phyloP scores from a whole-genome alignment of 2,888 invertebrate genomes.

The Myopa testacea region DNA sequence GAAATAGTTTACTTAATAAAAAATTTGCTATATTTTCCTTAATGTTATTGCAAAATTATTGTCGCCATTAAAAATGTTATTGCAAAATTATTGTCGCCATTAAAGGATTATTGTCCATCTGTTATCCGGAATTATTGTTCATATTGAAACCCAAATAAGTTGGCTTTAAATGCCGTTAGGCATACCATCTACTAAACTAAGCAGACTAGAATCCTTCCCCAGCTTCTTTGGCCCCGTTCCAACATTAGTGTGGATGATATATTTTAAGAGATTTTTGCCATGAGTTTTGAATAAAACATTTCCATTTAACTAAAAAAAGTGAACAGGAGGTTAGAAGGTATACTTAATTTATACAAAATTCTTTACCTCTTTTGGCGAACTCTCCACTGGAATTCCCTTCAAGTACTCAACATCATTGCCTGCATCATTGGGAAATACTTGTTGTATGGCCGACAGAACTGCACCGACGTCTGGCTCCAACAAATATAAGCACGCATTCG shows the following conservation, averaged over 20 bases:
- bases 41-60: background rate
- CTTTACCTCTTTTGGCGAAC: constrained; percentile 33
- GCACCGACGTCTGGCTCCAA: constrained; percentile 80
- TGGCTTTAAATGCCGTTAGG: constrained; percentile 41
- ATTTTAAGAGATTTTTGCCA: constrained; percentile 75
- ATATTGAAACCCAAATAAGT: background rate
- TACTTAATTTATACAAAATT: background rate
- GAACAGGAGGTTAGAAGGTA: background rate
- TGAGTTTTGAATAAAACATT: constrained; percentile 48
- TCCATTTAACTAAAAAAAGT: constrained; percentile 45
- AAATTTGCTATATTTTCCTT: background rate
- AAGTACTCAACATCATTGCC: constrained; percentile 69
- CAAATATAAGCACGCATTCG: constrained; percentile 93
- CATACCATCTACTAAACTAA: constrained; percentile 63
- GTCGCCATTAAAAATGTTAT: background rate
- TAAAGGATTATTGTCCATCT: background rate
- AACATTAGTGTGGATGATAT: constrained; percentile 85
- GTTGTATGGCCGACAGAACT: constrained; percentile 76
- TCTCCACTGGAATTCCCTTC: constrained; percentile 71
- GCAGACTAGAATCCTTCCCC: constrained; percentile 69
- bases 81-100: constrained; percentile 15
- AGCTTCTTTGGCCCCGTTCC: constrained; percentile 79
- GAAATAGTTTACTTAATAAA: background rate
- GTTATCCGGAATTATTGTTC: background rate
- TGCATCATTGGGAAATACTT: constrained; percentile 77